Evolutionary conservation across 2,888 invertebrate species (phyloP), one percentile per base, ranked within the genome.

Genomic region (Drosophila algonquin): DNA sequence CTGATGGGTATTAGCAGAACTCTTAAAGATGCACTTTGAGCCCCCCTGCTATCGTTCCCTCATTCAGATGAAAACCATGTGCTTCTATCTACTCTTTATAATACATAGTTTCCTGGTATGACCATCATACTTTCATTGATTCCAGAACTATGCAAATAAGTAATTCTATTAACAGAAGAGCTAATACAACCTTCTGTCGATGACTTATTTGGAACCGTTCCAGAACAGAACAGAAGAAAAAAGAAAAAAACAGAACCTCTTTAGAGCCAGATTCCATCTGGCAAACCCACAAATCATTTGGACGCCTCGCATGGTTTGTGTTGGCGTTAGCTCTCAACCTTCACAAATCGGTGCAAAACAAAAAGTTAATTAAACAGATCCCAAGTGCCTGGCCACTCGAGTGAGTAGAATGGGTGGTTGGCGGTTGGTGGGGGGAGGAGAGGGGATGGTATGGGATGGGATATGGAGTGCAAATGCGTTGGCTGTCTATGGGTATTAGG

Each of bases 401-500:
- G 46, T 68, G 71, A 46, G 70, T 51, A 18, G 60, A 21, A 21
- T 24, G 16, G 16, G n/a, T 9, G 14, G 18, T 18, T 5, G 24
- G 3, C 1, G 21, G 21, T 21, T 21, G 21, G 3, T 3, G 21
- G 24, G 5, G 5, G 77, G 73, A 53, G 62, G 46, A 60, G 55
- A 55, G 32, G 32, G 1, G 30, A 2, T 3, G 30, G 21, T 3
- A 9, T 12, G 30, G 40, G 21, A 24, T 46, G 45, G 64, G 10
- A 56, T 40, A 7, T 14, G 14, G 40, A 40, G 40, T 40, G 40
- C 40, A 40, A 40, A 40, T 40, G 40, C 40, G 40, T 40, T 40
- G 40, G 60, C 78, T 79, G 81, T 77, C 87, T 61, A 73, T 80
- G 76, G 63, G 71, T 75, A 88, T 88, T 86, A 73, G 77, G 80